Evolutionary conservation across 2,888 invertebrate species (phyloP), one percentile per base, ranked within the genome.

Genomic region (Acrocyrtus sp.): DNA sequence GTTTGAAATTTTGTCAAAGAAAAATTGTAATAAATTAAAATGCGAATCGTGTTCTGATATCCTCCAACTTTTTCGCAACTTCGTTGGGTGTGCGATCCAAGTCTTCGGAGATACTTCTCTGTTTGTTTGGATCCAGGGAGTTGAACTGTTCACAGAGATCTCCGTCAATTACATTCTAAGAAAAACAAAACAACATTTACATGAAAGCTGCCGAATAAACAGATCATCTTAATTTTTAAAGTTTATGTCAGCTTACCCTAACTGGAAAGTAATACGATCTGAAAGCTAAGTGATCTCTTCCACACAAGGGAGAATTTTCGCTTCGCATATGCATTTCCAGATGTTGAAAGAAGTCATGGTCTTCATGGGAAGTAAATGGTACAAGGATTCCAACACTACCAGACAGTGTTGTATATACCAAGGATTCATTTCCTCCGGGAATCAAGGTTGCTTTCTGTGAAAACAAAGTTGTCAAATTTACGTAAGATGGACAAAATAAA

Each of bases 241-340:
- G 8, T 3, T 50, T 63, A 66, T 54, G 21, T 41, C 41, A 61
- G 43, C 85, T 84, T 82, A 94, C 94, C 89, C 96, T 96, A 34
- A 97, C 94, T 39, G 99, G 97, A 84, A 94, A 98, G 85, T 98
- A 98, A 83, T 96, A 97, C 73, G 98, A 98, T 81, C 99, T 89
- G 85, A 93, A 99, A 0, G 97, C 95, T 27, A 99, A 87, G 85
- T 99, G 99, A 85, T 99, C 99, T 21, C 99, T 88, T 0, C 99
- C 99, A 85, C 98, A 97, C 0, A 99, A 86, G 0, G 99, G 98
- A 0, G 96, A 89, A 85, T 97, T 93, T 85, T 99, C 98, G 78
- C 96, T 94, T 60, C 99, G 88, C 96, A 99, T 96, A 84, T 99
- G 98, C 98, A 99, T 99, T 85, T 99, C 99, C 76, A 99, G 87